Evolutionary conservation across 2,888 invertebrate genomes (phyloP).

Genomic region (Strigamia crassipes): DNA sequence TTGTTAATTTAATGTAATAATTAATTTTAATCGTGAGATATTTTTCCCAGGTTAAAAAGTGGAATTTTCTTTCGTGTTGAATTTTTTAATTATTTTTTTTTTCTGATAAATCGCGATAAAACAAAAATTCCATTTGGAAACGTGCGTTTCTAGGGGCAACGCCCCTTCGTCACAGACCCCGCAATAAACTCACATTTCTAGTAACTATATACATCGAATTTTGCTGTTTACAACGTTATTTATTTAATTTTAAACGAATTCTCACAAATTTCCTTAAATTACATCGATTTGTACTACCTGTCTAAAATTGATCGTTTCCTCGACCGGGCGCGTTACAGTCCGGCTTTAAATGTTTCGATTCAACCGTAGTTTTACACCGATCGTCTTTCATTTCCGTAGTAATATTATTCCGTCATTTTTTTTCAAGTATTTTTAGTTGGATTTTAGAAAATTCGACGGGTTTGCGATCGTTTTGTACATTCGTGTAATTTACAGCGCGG

Average conservation of each 20-base stretch:
- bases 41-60: too few relatives aligned
- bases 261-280: too few relatives aligned
- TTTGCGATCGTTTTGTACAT: background rate
- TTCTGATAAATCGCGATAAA: background rate
- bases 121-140: background rate
- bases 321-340: background rate
- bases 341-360: too few relatives aligned
- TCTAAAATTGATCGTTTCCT: background rate
- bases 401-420: background rate
- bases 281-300: too few relatives aligned
- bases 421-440: background rate
- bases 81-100: background rate
- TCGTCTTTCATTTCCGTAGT: background rate
- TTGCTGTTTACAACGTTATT: too few relatives aligned
- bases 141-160: conserved; percentile 23
- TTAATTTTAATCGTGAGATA: too few relatives aligned
- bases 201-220: background rate
- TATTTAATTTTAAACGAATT: too few relatives aligned
- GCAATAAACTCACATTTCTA: background rate
- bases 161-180: background rate
- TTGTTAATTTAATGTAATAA: too few relatives aligned
- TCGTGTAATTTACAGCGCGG: background rate
- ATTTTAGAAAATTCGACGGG: background rate
- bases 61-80: too few relatives aligned
- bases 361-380: too few relatives aligned